Base-by-base conservation (phyloP, 2,113 vertebrate genomes). In the Daubentonia madagascariensis region DNA sequence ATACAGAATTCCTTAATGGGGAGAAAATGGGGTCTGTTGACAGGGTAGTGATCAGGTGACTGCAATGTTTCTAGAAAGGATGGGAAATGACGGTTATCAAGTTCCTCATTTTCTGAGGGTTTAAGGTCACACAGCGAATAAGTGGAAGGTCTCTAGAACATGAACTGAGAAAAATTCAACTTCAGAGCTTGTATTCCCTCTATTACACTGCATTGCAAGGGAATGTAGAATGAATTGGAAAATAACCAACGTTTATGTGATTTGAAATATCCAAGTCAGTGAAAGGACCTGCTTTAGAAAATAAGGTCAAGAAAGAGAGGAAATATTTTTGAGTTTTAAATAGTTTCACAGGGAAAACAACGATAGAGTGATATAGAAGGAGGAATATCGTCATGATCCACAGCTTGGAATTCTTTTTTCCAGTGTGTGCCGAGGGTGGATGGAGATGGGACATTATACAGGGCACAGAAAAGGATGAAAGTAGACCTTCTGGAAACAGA, bases 391-490 rank as follows among this genome's bases (percentile, higher is more conserved):
- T 57, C n/a, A 17, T 61, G 37, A 85, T 25, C 18, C 11, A n/a
- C 3, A 35, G 20, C 10, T 50, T 45, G 10, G 25, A n/a, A 92
- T 12, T 68, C 20, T 0, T 50, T 50, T 70, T 80, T 59, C 17
- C 37, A 54, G 16, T 65, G 22, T 50, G 22, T 50, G 3, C n/a
- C 35, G n/a, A 7, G 0, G 3, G 17, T 72, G 4, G 4, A 1
- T 35, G 17, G 68, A 6, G 8, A n/a, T 65, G 40, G 22, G 11
- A 61, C 1, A 4, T 80, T 52, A 12, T 59, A 16, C 14, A 37
- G 45, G 9, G 23, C 6, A 52, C 3, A 52, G 17, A n/a, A 30
- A n/a, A 52, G 12, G 61, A 37, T 28, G 32, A 54, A 45, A 28
- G 40, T 18, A 61, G 32, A 23, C 11, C 14, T 37, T 6, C 45